phyloP scores from a whole-genome alignment of 2,888 invertebrate genomes.

The Lithophane ornitopus region DNA sequence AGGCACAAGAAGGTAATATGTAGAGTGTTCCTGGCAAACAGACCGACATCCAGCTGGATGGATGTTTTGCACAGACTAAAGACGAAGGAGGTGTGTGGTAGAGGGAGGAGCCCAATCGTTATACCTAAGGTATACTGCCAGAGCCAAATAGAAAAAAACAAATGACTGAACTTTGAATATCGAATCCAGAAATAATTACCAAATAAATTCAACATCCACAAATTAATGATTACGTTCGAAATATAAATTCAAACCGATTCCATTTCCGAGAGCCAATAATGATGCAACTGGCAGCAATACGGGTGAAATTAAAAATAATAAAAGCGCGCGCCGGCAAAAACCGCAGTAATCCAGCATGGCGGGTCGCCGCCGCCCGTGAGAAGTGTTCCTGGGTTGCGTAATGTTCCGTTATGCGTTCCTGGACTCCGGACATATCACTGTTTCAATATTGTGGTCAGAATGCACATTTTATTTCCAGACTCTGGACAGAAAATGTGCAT shows the following conservation, averaged over 20 bases:
- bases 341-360: constrained; percentile 56
- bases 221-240: constrained; percentile 48
- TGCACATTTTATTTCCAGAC: too few relatives aligned
- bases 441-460: constrained; percentile 56
- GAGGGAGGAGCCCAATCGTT: background rate
- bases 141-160: background rate
- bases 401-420: constrained; percentile 62
- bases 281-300: constrained; percentile 50
- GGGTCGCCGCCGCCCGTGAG: constrained; percentile 57
- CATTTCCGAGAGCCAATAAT: constrained; percentile 42
- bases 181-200: constrained; percentile 27
- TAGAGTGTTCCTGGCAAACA: background rate
- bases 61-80: background rate
- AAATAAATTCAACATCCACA: constrained; percentile 40
- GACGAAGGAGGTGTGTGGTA: background rate
- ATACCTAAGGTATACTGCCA: too few relatives aligned
- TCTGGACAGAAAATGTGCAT: constrained; percentile 12
- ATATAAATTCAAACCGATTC: constrained; percentile 54
- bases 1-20: background rate
- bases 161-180: background rate
- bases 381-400: constrained; percentile 50
- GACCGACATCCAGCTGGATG: background rate
- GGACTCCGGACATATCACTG: constrained; percentile 68
- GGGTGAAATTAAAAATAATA: constrained; percentile 58
- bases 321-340: constrained; percentile 50